Percentiles rank a stretch among this genome's conserved stretches.
Evolutionary conservation across 2,888 invertebrate genomes (phyloP).

Genomic region (Lacanobia wlatinum): DNA sequence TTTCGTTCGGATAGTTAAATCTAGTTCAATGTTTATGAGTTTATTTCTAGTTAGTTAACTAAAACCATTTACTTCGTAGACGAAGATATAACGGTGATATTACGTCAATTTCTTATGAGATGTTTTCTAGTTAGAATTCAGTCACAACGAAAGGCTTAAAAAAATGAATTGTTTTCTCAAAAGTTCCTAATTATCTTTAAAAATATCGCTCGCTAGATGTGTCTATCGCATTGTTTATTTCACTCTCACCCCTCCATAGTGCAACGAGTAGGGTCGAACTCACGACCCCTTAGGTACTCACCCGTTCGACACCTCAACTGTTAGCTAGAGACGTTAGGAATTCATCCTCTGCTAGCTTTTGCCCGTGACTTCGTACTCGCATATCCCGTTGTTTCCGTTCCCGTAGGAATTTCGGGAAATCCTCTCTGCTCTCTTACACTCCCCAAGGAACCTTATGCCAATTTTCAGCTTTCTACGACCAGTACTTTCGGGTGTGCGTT

Average conservation of each 20-base stretch:
- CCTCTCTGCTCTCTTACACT: no score
- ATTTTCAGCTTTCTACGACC: no score
- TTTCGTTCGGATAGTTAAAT: not conserved
- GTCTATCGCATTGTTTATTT: not conserved
- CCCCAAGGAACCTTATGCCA: not conserved
- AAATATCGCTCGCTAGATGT: not conserved
- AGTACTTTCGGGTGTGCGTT: no score
- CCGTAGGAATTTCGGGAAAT: no score
- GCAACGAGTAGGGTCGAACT: slow-evolving; percentile 3
- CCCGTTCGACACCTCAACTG: slow-evolving; percentile 1
- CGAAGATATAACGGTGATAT: no score
- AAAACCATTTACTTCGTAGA: not conserved
- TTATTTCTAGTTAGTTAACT: not conserved
- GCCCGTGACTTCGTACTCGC: no score
- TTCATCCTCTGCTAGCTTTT: no score
- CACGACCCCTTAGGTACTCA: slow-evolving; percentile 7
- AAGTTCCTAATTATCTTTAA: not conserved
- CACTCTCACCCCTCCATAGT: not conserved
- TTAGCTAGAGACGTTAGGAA: not conserved
- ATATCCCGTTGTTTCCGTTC: no score
- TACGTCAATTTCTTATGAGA: not conserved
- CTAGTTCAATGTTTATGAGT: not conserved
- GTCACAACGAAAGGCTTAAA: not conserved
- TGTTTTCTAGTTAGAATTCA: not conserved
- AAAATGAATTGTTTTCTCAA: no score